Percentiles rank a stretch among this genome's conserved stretches.
Conservation (phyloP, 1,140 invertebrate species). For the Oryzaephilus surinamensis region DNA sequence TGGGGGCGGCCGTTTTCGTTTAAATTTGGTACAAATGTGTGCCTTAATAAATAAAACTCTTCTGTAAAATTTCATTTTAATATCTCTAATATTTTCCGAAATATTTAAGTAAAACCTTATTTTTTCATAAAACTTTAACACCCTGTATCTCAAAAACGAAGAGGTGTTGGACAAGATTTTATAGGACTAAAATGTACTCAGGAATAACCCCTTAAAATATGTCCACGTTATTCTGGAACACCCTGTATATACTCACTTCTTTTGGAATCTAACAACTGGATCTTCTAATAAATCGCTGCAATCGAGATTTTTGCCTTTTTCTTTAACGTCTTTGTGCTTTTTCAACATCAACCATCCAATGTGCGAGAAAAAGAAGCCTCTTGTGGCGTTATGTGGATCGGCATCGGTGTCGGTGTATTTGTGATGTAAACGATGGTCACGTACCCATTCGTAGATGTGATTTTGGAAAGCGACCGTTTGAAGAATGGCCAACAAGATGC, state of each 20-base stretch:
- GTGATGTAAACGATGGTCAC: slow-evolving; percentile 81
- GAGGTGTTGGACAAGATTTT: not conserved
- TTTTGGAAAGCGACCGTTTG: slow-evolving; percentile 54
- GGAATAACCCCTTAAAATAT: no score
- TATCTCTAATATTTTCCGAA: no score
- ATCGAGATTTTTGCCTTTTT: slow-evolving; percentile 55
- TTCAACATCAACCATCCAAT: slow-evolving; percentile 51
- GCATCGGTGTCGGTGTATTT: slow-evolving; percentile 84
- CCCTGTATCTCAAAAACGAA: no score
- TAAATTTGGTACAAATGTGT: no score
- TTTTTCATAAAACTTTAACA: no score
- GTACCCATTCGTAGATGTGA: slow-evolving; percentile 59
- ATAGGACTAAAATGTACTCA: not conserved
- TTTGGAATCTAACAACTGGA: slow-evolving; percentile 59
- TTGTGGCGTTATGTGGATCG: slow-evolving; percentile 73
- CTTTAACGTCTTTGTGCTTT: slow-evolving; percentile 51
- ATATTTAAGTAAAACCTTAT: no score
- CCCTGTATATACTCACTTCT: slow-evolving; percentile 38
- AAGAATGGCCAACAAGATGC: slow-evolving; percentile 43
- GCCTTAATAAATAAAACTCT: no score
- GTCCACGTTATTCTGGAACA: no score
- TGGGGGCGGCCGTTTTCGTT: no score
- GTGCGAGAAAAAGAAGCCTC: slow-evolving; percentile 60
- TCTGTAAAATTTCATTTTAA: no score
- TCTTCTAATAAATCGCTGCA: slow-evolving; percentile 59